Evolutionary conservation across 2,797 vertebrate genomes (phyloP), one percentile per base, ranked within the genome.

Genomic region (Nannoperca australis): DNA sequence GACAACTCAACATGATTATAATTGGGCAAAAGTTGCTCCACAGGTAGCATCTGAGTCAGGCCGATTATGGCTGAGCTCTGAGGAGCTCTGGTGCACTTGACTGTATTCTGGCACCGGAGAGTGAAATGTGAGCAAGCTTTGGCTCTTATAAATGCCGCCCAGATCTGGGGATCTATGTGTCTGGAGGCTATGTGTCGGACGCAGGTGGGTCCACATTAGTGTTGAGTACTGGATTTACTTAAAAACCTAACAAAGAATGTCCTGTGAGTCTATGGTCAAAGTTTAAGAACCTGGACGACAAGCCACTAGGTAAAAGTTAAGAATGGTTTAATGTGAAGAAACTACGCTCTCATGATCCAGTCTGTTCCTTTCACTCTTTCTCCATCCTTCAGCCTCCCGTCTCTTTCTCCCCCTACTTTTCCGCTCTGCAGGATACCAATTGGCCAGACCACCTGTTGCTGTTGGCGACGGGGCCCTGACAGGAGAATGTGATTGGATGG

Each of bases 391-490:
- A 85, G 88, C 86, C 82, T 81, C 72, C 83, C 56, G 24, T 86
- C 36, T 79, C 69, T 83, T 88, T 89, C 81, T 88, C 73, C 54
- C 59, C n/a, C 78, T 78, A 87, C 78, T 93, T 93, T 94, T 93
- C 91, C 82, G 88, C 92, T 92, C 91, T 81, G 87, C 79, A 78
- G 90, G 93, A 85, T 58, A 88, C 85, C 90, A 92, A 92, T 93
- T 90, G 92, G 89, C 76, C 66, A 69, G 93, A 94, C 93, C 92
- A 93, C 93, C 93, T 92, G 93, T 94, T 94, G 93, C 93, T 93
- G 90, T 81, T 89, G 90, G 92, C 86, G 86, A 94, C 91, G 67
- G 89, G 84, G 65, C 82, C 81, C 85, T 88, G 90, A 90, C 90
- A 90, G 83, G 91, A 92, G 93, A 93, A 94, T 94, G 91, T 90